Conservation (phyloP, 2,113 vertebrate genomes). For the Heteronetta atricapilla region DNA sequence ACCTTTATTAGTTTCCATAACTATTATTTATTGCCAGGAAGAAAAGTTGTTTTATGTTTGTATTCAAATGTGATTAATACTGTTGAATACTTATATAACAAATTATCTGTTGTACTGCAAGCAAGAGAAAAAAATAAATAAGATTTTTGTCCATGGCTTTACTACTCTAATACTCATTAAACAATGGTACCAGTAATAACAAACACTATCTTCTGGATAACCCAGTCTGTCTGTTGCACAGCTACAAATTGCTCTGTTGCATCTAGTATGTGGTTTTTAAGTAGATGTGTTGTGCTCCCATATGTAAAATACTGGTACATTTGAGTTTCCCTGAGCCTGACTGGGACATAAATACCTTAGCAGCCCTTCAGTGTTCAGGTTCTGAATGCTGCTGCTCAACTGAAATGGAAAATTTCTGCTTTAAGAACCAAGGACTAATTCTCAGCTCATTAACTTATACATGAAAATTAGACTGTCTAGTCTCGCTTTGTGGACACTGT, state of each 20-base stretch:
- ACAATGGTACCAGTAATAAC: not conserved
- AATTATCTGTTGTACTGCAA: not conserved
- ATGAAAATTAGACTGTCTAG: slow-evolving; percentile 10
- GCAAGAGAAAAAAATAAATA: not conserved
- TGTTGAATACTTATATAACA: not conserved
- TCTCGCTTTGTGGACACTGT: not conserved
- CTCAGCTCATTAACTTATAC: slow-evolving; percentile 26
- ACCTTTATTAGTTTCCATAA: not conserved
- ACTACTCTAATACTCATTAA: not conserved
- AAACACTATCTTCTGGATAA: not conserved
- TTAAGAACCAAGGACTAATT: slow-evolving; percentile 33
- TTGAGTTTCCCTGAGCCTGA: not conserved
- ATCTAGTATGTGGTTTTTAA: not conserved
- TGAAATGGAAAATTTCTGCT: not conserved
- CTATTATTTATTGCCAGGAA: not conserved
- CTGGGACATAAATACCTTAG: not conserved
- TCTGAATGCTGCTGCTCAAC: not conserved
- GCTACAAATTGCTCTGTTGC: not conserved
- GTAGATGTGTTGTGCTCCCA: not conserved
- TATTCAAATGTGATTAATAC: not conserved
- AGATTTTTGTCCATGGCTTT: not conserved
- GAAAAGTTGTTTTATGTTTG: not conserved
- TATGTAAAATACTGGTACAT: not conserved
- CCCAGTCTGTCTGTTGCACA: not conserved
- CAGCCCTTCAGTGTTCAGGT: not conserved